Percentiles rank a stretch among this genome's conserved stretches.
Evolutionary conservation across 2,797 vertebrate species (phyloP).

Genomic region (Podarcis siculus): DNA sequence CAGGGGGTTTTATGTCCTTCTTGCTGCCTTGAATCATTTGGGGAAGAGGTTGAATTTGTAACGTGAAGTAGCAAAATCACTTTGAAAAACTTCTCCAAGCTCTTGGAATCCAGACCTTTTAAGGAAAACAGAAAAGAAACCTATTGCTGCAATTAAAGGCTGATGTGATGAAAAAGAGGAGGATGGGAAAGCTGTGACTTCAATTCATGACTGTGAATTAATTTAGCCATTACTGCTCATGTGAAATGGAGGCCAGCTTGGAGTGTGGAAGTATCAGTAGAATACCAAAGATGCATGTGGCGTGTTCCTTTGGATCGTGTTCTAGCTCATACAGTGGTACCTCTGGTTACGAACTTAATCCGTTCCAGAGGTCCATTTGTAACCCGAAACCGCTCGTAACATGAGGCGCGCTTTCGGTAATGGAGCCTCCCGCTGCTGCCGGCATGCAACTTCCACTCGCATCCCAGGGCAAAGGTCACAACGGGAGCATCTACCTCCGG

Average conservation of each 20-base stretch:
- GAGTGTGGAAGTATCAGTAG: constrained; percentile 49
- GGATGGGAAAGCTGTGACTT: constrained; percentile 57
- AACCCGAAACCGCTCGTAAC: no score
- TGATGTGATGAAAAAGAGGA: constrained; percentile 1
- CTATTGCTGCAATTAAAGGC: background rate
- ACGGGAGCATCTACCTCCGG: no score
- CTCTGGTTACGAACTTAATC: no score
- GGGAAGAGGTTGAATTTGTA: background rate
- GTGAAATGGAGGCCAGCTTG: constrained; percentile 30
- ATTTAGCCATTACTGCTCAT: constrained; percentile 60
- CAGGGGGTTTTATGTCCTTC: constrained; percentile 39
- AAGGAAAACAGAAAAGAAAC: background rate
- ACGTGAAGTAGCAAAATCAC: background rate
- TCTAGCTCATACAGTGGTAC: constrained; percentile 10
- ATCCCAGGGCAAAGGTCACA: no score
- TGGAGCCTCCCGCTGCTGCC: no score
- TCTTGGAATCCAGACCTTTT: constrained; percentile 11
- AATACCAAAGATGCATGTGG: constrained; percentile 47
- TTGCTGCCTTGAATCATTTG: constrained; percentile 26
- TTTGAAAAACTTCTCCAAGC: accelerated
- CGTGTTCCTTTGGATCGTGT: constrained; percentile 58
- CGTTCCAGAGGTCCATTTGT: no score
- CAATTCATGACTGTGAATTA: constrained; percentile 44
- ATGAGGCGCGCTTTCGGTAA: no score
- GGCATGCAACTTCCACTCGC: no score